Evolutionary conservation across 2,888 invertebrate genomes (phyloP), one percentile per base, ranked within the genome.

Genomic region (Eilema depressum): DNA sequence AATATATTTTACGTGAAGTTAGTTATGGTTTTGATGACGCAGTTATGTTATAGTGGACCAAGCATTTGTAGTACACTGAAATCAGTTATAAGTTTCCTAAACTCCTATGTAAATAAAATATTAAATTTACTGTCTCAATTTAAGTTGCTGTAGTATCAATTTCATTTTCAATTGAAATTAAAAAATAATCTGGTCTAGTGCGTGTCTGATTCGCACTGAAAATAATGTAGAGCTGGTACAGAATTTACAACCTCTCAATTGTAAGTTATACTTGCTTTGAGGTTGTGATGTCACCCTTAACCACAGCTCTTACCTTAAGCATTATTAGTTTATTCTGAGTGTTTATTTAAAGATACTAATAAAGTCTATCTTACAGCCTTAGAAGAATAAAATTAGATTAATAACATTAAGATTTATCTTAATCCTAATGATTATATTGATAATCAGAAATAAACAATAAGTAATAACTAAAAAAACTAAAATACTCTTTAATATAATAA

Each of bases 1-100:
- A 53, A 79, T 69, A 63, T 28, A 61, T 41, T 65, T 33, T 57
- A 30, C 23, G 41, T 20, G 20, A 69, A 71, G 69, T 80, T 69
- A 62, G 47, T 64, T n/a, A 41, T 26, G 26, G 33, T 37, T 37
- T 63, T 25, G 25, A 26, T 63, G 41, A 63, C 41, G 47, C 10
- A 26, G 41, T 37, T 63, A 37, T 17, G 12, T 33, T n/a, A 61
- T 7, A 4, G 60, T 11, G n/a, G n/a, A 11, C 30, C 20, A n/a
- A 7, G n/a, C 30, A 23, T 59, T 26, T 59, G 26, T 17, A 41
- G 20, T 17, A 41, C 41, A 17, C 17, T 41, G 20, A 17, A 41
- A 17, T 17, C 5, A 17, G 17, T 17, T 17, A 3, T 41, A 4
- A 12, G 14, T 47, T 47, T 47, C 47, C 0, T n/a, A n/a, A 53